Conservation (phyloP, 2,113 vertebrate genomes). For the Centrocercus urophasianus region DNA sequence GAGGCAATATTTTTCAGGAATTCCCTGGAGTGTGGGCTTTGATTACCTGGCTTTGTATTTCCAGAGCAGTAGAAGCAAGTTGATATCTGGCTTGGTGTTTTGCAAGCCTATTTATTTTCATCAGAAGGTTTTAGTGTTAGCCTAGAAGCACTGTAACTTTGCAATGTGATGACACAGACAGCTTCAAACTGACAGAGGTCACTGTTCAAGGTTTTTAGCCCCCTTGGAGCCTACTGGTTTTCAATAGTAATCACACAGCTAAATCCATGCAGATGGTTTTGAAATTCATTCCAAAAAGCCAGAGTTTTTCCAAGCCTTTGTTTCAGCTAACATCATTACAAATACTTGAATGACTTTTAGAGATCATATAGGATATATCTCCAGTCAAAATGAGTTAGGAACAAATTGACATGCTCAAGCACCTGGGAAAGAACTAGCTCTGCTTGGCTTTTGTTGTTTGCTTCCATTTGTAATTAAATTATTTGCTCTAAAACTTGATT, state of each 20-base stretch:
- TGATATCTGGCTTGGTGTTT: neutral
- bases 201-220: slow-evolving; percentile 43
- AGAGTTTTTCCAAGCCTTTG: neutral
- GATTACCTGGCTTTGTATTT: neutral
- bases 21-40: neutral
- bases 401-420: slow-evolving; percentile 35
- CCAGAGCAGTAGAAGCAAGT: neutral
- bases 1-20: neutral
- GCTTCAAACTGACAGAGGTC: slow-evolving; percentile 20
- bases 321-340: slow-evolving; percentile 57
- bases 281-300: slow-evolving; percentile 34
- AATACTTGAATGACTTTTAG: slow-evolving; percentile 66
- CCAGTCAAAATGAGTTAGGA: slow-evolving; percentile 59
- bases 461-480: slow-evolving; percentile 49
- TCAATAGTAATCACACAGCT: slow-evolving; percentile 16
- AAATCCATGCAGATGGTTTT: slow-evolving; percentile 1
- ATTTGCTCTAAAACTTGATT: slow-evolving; percentile 9
- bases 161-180: slow-evolving; percentile 4
- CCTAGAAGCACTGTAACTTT: neutral
- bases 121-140: neutral
- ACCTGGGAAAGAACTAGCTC: slow-evolving; percentile 11
- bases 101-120: slow-evolving; percentile 21
- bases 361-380: slow-evolving; percentile 50
- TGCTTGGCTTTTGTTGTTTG: slow-evolving; percentile 29
- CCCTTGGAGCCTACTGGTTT: slow-evolving; percentile 11